Conservation (phyloP, 30 jellyfish, hydroid and myxozoan genomes). For the Chrysaora quinquecirrha region DNA sequence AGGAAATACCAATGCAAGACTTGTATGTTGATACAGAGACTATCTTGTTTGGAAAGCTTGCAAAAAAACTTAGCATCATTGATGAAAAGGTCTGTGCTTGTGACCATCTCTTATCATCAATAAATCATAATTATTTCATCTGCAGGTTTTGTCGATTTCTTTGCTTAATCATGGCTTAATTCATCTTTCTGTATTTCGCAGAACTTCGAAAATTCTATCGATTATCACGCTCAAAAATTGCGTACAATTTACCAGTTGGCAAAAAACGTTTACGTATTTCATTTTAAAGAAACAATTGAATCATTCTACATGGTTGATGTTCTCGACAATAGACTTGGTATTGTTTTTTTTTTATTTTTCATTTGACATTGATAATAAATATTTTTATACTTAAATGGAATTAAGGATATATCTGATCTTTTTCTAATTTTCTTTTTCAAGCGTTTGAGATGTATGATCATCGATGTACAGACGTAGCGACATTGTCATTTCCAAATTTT, state of each 20-base stretch:
- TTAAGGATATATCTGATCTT: background rate
- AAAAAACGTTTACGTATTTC: constrained; percentile 68
- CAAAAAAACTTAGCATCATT: constrained; percentile 33
- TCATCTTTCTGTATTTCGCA: no score
- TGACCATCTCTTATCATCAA: no score
- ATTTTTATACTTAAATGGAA: no score
- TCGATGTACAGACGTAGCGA: constrained; percentile 88
- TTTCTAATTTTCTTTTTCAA: background rate
- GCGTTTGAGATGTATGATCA: constrained; percentile 93
- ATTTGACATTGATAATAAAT: no score
- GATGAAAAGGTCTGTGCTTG: constrained; percentile 41
- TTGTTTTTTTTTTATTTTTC: background rate
- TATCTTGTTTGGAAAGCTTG: constrained; percentile 35
- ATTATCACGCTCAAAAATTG: constrained; percentile 83
- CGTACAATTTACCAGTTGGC: constrained; percentile 80
- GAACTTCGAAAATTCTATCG: constrained; percentile 81
- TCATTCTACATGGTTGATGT: constrained; percentile 69
- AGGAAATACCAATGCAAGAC: constrained; percentile 67
- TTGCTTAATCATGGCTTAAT: no score
- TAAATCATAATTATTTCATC: no score
- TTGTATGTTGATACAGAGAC: constrained; percentile 45
- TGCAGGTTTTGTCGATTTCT: no score
- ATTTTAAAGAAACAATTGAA: constrained; percentile 64
- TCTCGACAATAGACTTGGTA: constrained; percentile 69
- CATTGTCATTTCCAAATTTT: constrained; percentile 79